These are phyloP conservation scores for Pogonocherus hispidulus DNA, from an alignment of 2,888 invertebrate species.

Conservation along the genomic window DNA sequence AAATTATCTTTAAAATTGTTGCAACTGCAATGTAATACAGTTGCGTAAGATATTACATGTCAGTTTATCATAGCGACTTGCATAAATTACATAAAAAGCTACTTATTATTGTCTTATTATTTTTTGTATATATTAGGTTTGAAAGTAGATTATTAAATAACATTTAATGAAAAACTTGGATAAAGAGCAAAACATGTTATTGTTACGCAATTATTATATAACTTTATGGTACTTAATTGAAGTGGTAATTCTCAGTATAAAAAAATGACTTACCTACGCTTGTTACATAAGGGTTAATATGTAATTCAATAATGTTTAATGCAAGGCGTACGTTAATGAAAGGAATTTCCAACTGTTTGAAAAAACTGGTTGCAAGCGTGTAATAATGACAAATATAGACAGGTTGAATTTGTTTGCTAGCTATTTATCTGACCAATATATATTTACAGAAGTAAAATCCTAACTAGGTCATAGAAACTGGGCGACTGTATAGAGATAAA, in stretches of 20 bases:
- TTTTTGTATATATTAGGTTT: constrained; percentile 25
- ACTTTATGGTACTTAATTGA: constrained; percentile 14
- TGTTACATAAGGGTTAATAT: background rate
- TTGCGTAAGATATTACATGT: background rate
- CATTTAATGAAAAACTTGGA: constrained; percentile 15
- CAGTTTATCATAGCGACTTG: background rate
- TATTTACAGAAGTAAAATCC: too few species aligned
- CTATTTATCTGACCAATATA: too few species aligned
- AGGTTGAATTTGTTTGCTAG: too few species aligned
- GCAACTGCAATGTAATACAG: background rate
- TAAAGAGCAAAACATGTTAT: background rate
- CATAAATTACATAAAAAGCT: constrained; percentile 7
- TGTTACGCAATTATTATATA: constrained; percentile 16
- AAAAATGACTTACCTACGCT: constrained; percentile 8
- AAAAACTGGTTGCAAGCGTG: background rate
- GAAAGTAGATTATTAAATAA: constrained; percentile 41
- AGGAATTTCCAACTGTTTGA: constrained; percentile 3
- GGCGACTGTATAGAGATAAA: too few species aligned
- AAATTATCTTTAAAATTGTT: background rate
- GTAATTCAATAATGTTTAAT: background rate
- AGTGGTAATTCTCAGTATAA: background rate
- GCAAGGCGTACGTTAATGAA: background rate
- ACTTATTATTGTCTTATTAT: background rate
- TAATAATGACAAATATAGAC: background rate
- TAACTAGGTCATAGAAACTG: too few species aligned